phyloP scores from a whole-genome alignment of 2,797 vertebrate genomes.

The Sebastes hubbsi region DNA sequence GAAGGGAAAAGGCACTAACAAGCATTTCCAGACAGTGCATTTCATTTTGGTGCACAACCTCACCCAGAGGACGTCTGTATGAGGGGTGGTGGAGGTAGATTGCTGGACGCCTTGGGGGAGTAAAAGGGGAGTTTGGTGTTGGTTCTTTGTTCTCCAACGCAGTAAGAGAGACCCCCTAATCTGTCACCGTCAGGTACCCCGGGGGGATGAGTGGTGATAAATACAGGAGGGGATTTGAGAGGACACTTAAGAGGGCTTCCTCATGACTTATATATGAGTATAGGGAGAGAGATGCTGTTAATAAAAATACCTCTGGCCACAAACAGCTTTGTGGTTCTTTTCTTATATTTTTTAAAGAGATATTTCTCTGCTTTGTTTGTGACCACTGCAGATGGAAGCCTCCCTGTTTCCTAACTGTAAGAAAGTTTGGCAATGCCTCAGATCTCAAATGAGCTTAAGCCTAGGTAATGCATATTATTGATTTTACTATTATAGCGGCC shows the following conservation, averaged over 20 bases:
- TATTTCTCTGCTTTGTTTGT: constrained; percentile 19
- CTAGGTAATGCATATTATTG: too few relatives aligned
- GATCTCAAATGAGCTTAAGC: not conserved
- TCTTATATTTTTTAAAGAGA: not conserved
- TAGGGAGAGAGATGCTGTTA: constrained; percentile 39
- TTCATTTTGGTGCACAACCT: constrained; percentile 30
- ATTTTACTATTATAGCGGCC: too few relatives aligned
- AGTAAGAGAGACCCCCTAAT: constrained; percentile 60
- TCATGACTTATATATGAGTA: constrained; percentile 82
- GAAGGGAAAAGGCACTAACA: constrained; percentile 24
- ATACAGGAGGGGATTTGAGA: constrained; percentile 68
- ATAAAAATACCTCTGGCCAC: constrained; percentile 45
- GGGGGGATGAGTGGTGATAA: constrained; percentile 65
- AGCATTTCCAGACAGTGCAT: constrained; percentile 36
- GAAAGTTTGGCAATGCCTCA: not conserved
- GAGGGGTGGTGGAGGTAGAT: constrained; percentile 26
- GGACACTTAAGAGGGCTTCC: constrained; percentile 67
- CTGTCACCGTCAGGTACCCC: constrained; percentile 68
- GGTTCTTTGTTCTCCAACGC: constrained; percentile 71
- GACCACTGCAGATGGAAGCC: not conserved
- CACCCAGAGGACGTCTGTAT: constrained; percentile 20
- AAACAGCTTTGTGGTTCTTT: constrained; percentile 31
- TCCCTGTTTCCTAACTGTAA: not conserved
- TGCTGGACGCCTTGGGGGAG: constrained; percentile 23
- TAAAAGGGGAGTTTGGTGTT: constrained; percentile 45